These are phyloP conservation scores for Pica pica DNA, from an alignment of 2,113 vertebrate species.

Conservation along the genomic window DNA sequence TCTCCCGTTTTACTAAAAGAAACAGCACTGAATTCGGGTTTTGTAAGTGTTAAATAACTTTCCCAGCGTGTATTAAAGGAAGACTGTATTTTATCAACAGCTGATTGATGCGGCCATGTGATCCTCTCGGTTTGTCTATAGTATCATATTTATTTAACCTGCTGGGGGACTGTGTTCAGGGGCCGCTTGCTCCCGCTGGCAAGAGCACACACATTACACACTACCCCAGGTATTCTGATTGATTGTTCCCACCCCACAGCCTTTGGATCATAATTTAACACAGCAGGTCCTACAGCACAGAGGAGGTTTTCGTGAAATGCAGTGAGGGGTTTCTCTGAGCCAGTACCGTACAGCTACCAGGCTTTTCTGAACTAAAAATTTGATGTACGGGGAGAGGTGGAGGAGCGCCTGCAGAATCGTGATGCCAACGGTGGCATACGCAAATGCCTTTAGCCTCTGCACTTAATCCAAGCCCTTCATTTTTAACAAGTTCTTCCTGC, in stretches of 20 bases:
- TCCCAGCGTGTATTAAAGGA: conserved; percentile 81
- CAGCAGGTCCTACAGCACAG: conserved; percentile 86
- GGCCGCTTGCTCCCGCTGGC: conserved; percentile 86
- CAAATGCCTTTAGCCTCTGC: background rate
- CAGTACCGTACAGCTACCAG: background rate
- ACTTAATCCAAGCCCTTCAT: conserved; percentile 6
- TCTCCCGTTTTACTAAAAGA: conserved; percentile 49
- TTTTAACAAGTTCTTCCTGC: conserved; percentile 27
- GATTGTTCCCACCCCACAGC: conserved; percentile 91
- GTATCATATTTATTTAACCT: conserved; percentile 99
- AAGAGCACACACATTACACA: conserved; percentile 90
- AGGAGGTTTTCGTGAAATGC: conserved; percentile 62
- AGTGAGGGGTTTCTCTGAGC: conserved; percentile 65
- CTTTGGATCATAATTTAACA: conserved; percentile 96
- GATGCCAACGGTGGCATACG: background rate
- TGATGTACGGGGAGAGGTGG: background rate
- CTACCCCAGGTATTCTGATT: conserved; percentile 91
- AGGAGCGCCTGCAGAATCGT: background rate
- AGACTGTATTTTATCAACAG: conserved; percentile 84
- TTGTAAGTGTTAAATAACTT: conserved; percentile 84
- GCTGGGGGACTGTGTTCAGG: conserved; percentile 87
- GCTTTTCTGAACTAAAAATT: conserved; percentile 40
- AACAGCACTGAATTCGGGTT: conserved; percentile 62
- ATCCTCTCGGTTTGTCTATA: conserved; percentile 87
- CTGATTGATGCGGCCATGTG: conserved; percentile 88